These are phyloP conservation scores for Atrichornis clamosus DNA, from an alignment of 2,113 vertebrate species.

Conservation along the genomic window DNA sequence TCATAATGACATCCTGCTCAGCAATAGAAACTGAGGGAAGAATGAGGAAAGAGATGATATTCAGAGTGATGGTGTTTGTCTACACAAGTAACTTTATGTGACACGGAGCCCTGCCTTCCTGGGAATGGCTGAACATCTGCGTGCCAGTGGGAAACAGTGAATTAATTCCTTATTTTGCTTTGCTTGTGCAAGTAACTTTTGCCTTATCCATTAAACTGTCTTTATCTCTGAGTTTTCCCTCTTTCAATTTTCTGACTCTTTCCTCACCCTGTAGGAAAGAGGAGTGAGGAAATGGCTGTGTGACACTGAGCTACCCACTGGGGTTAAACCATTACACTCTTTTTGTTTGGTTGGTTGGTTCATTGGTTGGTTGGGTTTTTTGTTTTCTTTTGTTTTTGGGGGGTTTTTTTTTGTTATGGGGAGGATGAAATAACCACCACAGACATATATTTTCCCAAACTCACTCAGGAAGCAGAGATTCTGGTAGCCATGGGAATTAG, in stretches of 20 bases:
- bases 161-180: neutral
- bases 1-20: rapidly evolving
- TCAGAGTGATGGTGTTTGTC: neutral
- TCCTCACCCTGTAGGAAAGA: neutral
- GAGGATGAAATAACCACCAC: neutral
- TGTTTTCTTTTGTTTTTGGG: no score
- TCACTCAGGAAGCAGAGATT: neutral
- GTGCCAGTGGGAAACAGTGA: neutral
- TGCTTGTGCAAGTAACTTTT: neutral
- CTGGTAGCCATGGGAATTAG: neutral
- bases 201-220: neutral
- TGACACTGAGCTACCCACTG: neutral
- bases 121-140: neutral
- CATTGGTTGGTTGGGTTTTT: neutral
- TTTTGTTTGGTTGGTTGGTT: neutral
- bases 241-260: neutral
- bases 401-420: neutral
- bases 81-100: rapidly evolving
- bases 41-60: neutral
- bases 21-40: neutral
- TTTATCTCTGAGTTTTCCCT: neutral
- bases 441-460: neutral
- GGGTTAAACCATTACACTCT: neutral
- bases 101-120: neutral
- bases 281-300: neutral